Conservation (phyloP, 92 coral and sea anemone species). For the Palythoa grandis region DNA sequence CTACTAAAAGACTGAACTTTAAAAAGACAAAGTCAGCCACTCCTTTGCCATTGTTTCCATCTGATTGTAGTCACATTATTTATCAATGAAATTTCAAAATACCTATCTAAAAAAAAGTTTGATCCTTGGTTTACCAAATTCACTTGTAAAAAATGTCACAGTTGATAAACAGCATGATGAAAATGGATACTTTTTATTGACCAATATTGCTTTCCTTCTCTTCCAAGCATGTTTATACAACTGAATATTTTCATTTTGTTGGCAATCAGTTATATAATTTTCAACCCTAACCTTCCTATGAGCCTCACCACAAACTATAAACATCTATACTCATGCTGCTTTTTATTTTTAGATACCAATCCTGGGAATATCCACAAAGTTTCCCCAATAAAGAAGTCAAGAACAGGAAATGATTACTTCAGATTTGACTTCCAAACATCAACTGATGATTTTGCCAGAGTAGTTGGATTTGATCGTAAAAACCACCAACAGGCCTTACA, state of each 20-base stretch:
- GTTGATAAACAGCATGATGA: no score
- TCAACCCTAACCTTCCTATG: background rate
- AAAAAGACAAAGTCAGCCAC: no score
- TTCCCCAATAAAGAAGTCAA: conserved; percentile 50
- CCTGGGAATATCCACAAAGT: conserved; percentile 50
- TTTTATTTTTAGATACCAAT: conserved; percentile 9
- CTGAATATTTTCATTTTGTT: background rate
- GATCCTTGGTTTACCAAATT: no score
- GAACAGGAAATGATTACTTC: conserved; percentile 47
- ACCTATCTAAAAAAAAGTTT: no score
- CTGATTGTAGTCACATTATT: no score
- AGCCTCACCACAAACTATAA: background rate
- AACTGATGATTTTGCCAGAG: conserved; percentile 30
- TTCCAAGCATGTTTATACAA: background rate
- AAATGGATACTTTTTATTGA: background rate
- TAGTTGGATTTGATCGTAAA: conserved; percentile 55
- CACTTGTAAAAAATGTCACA: no score
- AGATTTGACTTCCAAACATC: conserved; percentile 22
- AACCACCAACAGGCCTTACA: conserved; percentile 52
- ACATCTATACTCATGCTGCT: conserved; percentile 9
- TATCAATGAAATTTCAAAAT: no score
- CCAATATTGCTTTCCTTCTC: background rate
- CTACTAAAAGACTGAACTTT: no score
- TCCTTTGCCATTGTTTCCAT: no score
- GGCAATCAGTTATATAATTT: background rate